A percentile compares a stretch with the other conserved stretches of the same genome.
Evolutionary conservation across 2,888 invertebrate species (phyloP).

Genomic region (Drosophila histrio): DNA sequence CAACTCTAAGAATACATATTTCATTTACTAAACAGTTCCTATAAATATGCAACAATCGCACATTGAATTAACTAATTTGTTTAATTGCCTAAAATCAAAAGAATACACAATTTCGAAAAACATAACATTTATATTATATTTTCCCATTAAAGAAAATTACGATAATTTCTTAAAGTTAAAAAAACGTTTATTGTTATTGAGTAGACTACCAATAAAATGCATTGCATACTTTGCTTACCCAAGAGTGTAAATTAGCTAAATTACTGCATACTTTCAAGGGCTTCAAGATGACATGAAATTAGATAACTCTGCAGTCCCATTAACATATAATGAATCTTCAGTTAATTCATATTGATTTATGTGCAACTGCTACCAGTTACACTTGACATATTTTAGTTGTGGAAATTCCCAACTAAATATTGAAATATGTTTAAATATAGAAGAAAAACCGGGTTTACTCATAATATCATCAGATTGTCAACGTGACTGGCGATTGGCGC

Average conservation of each 20-base stretch:
- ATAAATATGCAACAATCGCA: not conserved
- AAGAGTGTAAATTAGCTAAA: not conserved
- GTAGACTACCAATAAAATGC: no score
- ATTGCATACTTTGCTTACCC: conserved; percentile 1
- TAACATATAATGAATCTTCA: not conserved
- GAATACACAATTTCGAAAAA: no score
- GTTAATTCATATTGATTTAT: not conserved
- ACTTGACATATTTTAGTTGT: not conserved
- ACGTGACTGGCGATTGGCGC: conserved; percentile 36
- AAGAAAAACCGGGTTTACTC: not conserved
- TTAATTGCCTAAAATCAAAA: no score
- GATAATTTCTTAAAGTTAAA: no score
- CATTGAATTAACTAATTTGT: no score
- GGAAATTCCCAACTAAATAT: not conserved
- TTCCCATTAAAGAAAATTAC: no score
- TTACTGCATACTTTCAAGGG: conserved; percentile 5
- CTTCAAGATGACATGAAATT: not conserved
- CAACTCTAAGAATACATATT: no score
- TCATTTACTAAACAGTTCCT: no score
- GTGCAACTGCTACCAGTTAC: not conserved
- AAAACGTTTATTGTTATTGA: no score
- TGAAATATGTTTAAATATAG: not conserved
- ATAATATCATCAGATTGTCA: not conserved
- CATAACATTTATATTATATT: no score
- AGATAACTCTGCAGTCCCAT: not conserved